Evolutionary conservation across 2,113 vertebrate genomes (phyloP).

Genomic region (Nettapus auritus): DNA sequence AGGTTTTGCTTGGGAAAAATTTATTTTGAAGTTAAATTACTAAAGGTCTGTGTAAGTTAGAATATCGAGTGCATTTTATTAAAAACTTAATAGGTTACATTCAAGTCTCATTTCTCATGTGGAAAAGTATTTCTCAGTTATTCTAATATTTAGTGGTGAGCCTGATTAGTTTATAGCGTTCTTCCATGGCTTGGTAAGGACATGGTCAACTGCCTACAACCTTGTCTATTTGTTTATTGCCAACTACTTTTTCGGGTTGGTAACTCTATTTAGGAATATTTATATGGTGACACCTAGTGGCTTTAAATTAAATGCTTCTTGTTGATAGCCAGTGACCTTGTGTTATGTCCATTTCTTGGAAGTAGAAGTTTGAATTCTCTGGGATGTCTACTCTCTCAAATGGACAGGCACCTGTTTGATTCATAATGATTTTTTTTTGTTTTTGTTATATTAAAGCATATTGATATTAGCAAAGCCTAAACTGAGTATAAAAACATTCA

Average conservation of each 20-base stretch:
- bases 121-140: neutral
- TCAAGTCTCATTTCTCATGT: neutral
- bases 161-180: neutral
- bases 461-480: neutral
- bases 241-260: neutral
- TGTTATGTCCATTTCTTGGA: neutral
- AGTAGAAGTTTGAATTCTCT: neutral
- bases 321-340: neutral
- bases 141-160: neutral
- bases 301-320: conserved; percentile 9
- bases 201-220: neutral
- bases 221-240: neutral
- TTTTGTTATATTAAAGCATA: neutral
- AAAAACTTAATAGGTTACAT: neutral
- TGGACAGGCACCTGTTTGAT: neutral
- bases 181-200: neutral
- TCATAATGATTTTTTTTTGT: neutral
- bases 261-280: conserved; percentile 31
- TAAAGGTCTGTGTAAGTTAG: neutral
- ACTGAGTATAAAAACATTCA: neutral
- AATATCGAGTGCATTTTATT: neutral
- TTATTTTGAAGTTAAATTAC: neutral
- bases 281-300: conserved; percentile 67
- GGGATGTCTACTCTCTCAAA: neutral
- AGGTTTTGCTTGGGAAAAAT: neutral